Evolutionary conservation across 2,888 invertebrate genomes (phyloP).

Genomic region (Oscheius sp.): DNA sequence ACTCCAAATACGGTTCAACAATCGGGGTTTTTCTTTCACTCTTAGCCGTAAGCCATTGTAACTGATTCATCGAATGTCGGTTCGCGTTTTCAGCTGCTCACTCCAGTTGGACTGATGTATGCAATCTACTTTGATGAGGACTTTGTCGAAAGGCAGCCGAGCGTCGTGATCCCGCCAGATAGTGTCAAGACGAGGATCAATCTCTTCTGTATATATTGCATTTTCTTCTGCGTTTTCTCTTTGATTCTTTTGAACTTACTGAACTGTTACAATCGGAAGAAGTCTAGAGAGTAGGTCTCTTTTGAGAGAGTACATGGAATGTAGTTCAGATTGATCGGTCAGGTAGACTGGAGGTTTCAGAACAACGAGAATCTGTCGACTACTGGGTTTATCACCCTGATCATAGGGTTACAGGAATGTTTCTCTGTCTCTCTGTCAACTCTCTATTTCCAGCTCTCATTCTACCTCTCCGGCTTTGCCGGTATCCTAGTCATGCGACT

Average conservation of each 20-base stretch:
- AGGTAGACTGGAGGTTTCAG: not conserved
- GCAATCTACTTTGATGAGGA: constrained; percentile 12
- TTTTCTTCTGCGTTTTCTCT: constrained; percentile 15
- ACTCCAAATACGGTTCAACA: not conserved
- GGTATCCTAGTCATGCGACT: not conserved
- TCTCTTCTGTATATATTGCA: constrained; percentile 9
- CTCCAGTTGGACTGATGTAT: constrained; percentile 3
- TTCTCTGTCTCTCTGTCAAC: not conserved
- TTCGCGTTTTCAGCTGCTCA: constrained; percentile 10
- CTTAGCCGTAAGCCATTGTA: constrained; percentile 7
- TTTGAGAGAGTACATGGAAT: not conserved
- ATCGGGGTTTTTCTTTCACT: constrained; percentile 1
- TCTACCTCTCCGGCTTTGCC: no score
- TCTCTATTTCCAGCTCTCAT: no score
- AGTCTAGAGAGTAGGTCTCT: not conserved
- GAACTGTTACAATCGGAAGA: constrained; percentile 6
- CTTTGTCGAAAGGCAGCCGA: constrained; percentile 2
- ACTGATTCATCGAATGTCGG: not conserved
- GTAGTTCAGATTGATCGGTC: constrained; percentile 6
- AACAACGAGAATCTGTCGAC: constrained; percentile 26
- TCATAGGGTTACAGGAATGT: constrained; percentile 13
- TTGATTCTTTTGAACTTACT: constrained; percentile 7
- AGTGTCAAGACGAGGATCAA: constrained; percentile 17
- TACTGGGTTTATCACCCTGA: constrained; percentile 7
- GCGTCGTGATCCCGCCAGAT: constrained; percentile 5